A percentile compares a stretch with the other conserved stretches of the same genome.
These are phyloP conservation scores for Rhea pennata DNA, from an alignment of 2,113 vertebrate genomes.

Conservation along the genomic window DNA sequence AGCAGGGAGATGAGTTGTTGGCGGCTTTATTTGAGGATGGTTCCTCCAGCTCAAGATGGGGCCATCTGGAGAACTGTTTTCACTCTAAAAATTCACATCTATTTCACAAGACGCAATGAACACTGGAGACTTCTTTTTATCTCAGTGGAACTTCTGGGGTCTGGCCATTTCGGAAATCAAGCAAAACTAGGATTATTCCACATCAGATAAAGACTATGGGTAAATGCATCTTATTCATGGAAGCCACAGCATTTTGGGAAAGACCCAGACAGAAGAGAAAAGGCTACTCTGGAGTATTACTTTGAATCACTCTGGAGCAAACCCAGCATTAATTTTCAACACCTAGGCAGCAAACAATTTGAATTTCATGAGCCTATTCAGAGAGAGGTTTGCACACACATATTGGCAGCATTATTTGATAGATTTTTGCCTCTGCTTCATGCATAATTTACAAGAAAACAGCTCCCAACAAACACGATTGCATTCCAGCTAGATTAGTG, in stretches of 20 bases:
- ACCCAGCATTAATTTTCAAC: constrained; percentile 38
- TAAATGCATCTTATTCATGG: not conserved
- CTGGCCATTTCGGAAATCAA: not conserved
- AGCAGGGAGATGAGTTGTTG: accelerated
- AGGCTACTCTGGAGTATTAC: not conserved
- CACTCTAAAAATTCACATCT: not conserved
- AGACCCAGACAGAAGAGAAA: not conserved
- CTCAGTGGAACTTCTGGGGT: not conserved
- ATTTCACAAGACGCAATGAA: not conserved
- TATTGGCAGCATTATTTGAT: not conserved
- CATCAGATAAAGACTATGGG: not conserved
- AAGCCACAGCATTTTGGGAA: not conserved
- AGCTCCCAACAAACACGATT: not conserved
- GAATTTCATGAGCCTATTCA: not conserved
- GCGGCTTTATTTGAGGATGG: not conserved
- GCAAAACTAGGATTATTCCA: not conserved
- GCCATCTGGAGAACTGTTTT: not conserved
- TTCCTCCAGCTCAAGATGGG: not conserved
- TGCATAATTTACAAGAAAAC: not conserved
- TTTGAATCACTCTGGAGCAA: constrained; percentile 44
- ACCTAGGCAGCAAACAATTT: constrained; percentile 10
- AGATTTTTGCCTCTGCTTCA: constrained; percentile 19
- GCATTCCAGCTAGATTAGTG: not conserved
- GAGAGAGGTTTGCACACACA: not conserved
- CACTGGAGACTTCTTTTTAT: not conserved